Base-by-base conservation (phyloP, 2,888 invertebrate genomes). In the Stenchaetothrips biformis region DNA sequence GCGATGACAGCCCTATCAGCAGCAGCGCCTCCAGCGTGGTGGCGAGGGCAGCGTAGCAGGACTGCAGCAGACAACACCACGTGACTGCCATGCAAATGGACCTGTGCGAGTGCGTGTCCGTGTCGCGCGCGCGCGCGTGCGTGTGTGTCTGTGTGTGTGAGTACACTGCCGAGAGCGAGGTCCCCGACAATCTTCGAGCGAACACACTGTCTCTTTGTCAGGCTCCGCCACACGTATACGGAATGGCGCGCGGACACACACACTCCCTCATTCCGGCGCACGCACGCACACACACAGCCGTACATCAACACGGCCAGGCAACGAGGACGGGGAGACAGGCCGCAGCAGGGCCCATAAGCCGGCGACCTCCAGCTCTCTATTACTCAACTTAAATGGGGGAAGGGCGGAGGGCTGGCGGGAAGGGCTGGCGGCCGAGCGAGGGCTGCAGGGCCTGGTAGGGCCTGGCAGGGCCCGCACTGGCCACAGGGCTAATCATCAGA, bases 1-100 rank as follows among this genome's bases (percentile, higher is more conserved):
- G 90, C 37, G 93, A 92, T 9, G 92, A 92, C 86, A 92, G 90
- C 0, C 91, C 92, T 18, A 92, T 87, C 85, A 92, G 89, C 84
- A 93, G 87, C 87, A 92, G 89, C 78, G 90, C 90, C 85, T 92
- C 91, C 83, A 92, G 86, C 81, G 90, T 88, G 83, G 91, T 90
- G 84, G 91, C 90, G 82, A 92, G 88, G 83, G 90, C 88, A 80
- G 90, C 89, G 84, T 89, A 90, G 83, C 89, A 89, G 84, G 88
- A 88, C 92, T 92, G 86, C 80, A 82, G 81, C 80, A 80, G 78
- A 49, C 37, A n/a, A 25, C 59, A 79, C 37, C 25, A 18, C 16
- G 49, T 53, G n/a, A 49, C n/a, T 78, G 8, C 18, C 27, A 37
- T 27, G 37, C n/a, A 49, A 62, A 79, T 13, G 18, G 18, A 37